Evolutionary conservation across 2,113 vertebrate genomes (phyloP).

Genomic region (Pteruthius melanotis): DNA sequence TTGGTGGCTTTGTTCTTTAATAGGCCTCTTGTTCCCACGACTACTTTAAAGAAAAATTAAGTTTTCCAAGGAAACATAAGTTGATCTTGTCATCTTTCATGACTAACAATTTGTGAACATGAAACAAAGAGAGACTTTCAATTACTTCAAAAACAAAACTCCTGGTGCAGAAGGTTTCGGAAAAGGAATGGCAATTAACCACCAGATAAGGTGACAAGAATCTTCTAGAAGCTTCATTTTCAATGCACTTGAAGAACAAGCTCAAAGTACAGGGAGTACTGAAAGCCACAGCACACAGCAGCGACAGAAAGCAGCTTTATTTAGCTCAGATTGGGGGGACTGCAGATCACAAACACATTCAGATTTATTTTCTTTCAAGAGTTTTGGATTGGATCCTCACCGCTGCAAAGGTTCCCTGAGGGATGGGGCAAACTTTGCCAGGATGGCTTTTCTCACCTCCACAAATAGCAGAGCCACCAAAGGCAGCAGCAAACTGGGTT

Average conservation of each 20-base stretch:
- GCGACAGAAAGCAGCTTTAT: not conserved
- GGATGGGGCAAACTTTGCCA: not conserved
- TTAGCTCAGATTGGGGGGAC: not conserved
- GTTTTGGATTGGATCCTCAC: not conserved
- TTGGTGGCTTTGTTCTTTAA: constrained; percentile 70
- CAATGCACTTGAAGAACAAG: constrained; percentile 27
- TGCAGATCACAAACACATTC: not conserved
- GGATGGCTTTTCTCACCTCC: not conserved
- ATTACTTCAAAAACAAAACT: constrained; percentile 68
- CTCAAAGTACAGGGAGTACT: constrained; percentile 49
- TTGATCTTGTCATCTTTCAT: constrained; percentile 71
- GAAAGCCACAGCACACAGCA: not conserved
- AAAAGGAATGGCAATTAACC: constrained; percentile 68
- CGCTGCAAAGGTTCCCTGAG: fast-evolving
- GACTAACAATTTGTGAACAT: constrained; percentile 71
- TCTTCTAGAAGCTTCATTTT: constrained; percentile 55
- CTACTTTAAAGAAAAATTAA: constrained; percentile 68
- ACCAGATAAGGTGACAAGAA: constrained; percentile 65
- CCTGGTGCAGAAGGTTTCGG: constrained; percentile 44
- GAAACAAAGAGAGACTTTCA: constrained; percentile 71
- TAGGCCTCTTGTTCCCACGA: constrained; percentile 62
- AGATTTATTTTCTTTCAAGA: not conserved
- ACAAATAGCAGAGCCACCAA: not conserved
- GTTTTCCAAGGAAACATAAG: constrained; percentile 65
- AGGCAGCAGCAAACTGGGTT: not conserved